Evolutionary conservation across 2,888 invertebrate genomes (phyloP), one percentile per base, ranked within the genome.

Genomic region (Minunthozetes semirufus): DNA sequence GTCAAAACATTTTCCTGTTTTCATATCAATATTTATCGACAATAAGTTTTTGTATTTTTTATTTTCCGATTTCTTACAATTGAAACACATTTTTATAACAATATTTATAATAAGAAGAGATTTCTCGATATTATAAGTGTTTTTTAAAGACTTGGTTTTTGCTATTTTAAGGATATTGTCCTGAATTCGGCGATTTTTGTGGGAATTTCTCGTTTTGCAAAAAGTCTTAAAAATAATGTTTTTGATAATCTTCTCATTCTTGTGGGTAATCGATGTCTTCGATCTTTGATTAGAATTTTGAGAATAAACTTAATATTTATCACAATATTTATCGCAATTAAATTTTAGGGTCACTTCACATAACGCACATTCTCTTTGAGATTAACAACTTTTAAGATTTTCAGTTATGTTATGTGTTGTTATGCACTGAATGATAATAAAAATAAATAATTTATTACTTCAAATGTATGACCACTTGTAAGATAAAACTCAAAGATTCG

Each of bases 321-420:
- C 59, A 15, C 27, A 59, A 59, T 27, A 27, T 59, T 56, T 59
- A 59, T 59, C 59, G 11, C 59, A 59, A 56, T 25, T 56, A 59
- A 29, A 59, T 59, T 59, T 59, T 59, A 27, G 59, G 59, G 59
- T 59, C 27, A 59, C 15, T 59, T 59, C 59, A 59, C 59, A 59
- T 59, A 59, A 27, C 22, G 27, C 27, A 59, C 59, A 27, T 5
- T 27, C 27, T 27, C 13, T 59, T 27, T 1, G 0, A 27, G 27
- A 25, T 59, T 59, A 22, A 59, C 27, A 27, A 27, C 3, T 15
- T 19, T 50, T 50, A n/a, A 11, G 4, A 19, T 50, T 50, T 9
- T 5, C 1, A 56, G 22, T 22, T 13, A 11, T 59, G 59, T 27
- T 59, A 27, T 59, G 22, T 22, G 1, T 1, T 59, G 59, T 27